These are phyloP conservation scores for Virgularia gustaviana DNA, from an alignment of 92 coral and sea anemone genomes.

Conservation along the genomic window DNA sequence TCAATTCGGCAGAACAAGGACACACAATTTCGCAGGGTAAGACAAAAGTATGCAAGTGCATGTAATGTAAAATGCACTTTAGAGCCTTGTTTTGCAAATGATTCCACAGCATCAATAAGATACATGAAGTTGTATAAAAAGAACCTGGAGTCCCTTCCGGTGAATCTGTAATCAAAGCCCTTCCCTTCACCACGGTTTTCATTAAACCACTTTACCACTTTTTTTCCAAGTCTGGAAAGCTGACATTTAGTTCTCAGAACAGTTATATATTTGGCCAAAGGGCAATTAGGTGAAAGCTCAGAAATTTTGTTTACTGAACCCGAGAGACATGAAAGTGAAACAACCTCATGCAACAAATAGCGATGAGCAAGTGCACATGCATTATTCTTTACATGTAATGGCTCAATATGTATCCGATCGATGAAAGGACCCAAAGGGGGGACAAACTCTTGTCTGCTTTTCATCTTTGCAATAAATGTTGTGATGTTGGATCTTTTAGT, in stretches of 20 bases:
- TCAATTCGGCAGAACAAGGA: constrained; percentile 5
- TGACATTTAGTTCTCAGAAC: constrained; percentile 37
- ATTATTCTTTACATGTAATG: too few relatives aligned
- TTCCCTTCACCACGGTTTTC: constrained; percentile 26
- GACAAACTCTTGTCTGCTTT: too few relatives aligned
- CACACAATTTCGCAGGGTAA: constrained; percentile 35
- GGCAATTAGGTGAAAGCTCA: constrained; percentile 16
- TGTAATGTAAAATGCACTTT: constrained; percentile 38
- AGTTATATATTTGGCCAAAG: constrained; percentile 35
- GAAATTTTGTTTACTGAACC: constrained; percentile 2
- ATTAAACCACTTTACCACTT: constrained; percentile 38
- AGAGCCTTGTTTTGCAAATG: constrained; percentile 29
- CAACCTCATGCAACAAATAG: too few relatives aligned
- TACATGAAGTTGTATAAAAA: constrained; percentile 33
- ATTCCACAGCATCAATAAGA: constrained; percentile 20
- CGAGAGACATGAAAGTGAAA: too few relatives aligned
- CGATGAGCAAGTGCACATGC: too few relatives aligned
- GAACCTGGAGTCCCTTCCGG: too few relatives aligned
- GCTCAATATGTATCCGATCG: too few relatives aligned
- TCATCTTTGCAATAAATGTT: too few relatives aligned
- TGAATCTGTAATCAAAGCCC: too few relatives aligned
- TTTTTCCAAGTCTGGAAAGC: constrained; percentile 33
- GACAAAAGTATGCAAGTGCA: constrained; percentile 46
- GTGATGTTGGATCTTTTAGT: constrained; percentile 39
- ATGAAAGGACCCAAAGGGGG: too few relatives aligned